Evolutionary conservation across 2,797 vertebrate genomes (phyloP).

Genomic region (Argya squamiceps): DNA sequence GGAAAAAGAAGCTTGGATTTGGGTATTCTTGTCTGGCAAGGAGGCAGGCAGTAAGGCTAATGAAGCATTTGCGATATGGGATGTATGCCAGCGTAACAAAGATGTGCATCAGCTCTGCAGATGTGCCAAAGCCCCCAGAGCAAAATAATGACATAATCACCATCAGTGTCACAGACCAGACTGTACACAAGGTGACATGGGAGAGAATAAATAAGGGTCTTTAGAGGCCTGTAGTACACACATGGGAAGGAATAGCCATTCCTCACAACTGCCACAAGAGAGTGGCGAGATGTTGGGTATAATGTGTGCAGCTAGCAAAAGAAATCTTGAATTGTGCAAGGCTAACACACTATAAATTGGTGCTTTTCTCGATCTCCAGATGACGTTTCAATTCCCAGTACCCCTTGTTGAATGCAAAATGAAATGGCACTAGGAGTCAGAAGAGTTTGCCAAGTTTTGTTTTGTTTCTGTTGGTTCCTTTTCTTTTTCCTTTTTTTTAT

Average conservation of each 20-base stretch:
- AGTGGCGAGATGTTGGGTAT: constrained; percentile 28
- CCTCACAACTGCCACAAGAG: constrained; percentile 58
- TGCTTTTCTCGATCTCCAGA: constrained; percentile 12
- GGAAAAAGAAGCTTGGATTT: constrained; percentile 83
- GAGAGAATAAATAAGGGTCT: constrained; percentile 83
- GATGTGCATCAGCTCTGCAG: constrained; percentile 95
- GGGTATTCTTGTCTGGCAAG: constrained; percentile 86
- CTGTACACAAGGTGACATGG: constrained; percentile 97
- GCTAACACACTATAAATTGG: constrained; percentile 50
- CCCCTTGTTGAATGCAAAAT: constrained; percentile 65
- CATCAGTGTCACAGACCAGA: constrained; percentile 97
- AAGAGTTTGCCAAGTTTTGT: constrained; percentile 59
- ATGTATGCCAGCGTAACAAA: constrained; percentile 85
- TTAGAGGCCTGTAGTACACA: constrained; percentile 75
- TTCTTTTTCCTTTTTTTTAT: background rate
- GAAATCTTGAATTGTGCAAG: constrained; percentile 53
- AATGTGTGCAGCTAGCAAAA: constrained; percentile 50
- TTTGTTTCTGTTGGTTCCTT: background rate
- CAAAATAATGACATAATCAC: constrained; percentile 99
- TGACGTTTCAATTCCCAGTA: constrained; percentile 49
- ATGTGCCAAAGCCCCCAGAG: constrained; percentile 91
- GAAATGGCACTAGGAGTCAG: constrained; percentile 52
- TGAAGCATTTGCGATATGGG: constrained; percentile 85
- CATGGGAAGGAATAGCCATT: constrained; percentile 63
- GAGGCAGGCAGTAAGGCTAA: constrained; percentile 86